A percentile compares a stretch with the other conserved stretches of the same genome.
phyloP scores from a whole-genome alignment of 2,797 vertebrate genomes.

The Scyliorhinus canicula region DNA sequence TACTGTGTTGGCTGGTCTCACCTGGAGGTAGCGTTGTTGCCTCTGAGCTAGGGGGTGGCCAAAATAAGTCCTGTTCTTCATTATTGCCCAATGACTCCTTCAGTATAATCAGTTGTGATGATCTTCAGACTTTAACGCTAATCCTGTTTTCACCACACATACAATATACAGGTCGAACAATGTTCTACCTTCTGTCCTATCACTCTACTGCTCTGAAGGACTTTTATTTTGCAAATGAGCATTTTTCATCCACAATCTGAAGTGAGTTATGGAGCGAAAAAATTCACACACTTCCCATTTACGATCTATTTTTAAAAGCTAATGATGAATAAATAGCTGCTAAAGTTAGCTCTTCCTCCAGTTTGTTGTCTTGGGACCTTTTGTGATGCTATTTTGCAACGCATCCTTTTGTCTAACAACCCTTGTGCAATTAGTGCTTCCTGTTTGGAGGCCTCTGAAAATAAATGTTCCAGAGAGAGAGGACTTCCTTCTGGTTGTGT shows the following conservation, averaged over 20 bases:
- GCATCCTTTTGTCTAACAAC: not conserved
- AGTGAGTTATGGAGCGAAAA: not conserved
- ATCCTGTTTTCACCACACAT: not conserved
- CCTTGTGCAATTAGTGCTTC: not conserved
- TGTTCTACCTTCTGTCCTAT: not conserved
- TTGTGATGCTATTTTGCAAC: not conserved
- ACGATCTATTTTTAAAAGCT: not conserved
- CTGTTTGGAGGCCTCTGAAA: not conserved
- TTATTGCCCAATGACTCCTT: not conserved
- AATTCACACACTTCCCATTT: not conserved
- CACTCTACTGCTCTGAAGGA: not conserved
- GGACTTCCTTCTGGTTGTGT: not conserved
- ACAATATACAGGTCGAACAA: not conserved
- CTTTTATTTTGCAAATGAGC: not conserved
- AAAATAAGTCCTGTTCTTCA: not conserved
- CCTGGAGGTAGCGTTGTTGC: not conserved
- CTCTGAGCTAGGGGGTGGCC: not conserved
- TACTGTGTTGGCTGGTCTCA: not conserved
- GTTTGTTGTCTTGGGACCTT: not conserved
- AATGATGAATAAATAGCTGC: not conserved
- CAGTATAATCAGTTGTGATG: not conserved
- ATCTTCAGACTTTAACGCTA: not conserved
- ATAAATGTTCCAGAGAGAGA: not conserved
- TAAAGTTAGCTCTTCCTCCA: not conserved
- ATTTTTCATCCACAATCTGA: not conserved